Percentiles rank a stretch among this genome's conserved stretches.
Evolutionary conservation across 64 coral and sea anemone species (phyloP).

Genomic region (Montipora sp.): DNA sequence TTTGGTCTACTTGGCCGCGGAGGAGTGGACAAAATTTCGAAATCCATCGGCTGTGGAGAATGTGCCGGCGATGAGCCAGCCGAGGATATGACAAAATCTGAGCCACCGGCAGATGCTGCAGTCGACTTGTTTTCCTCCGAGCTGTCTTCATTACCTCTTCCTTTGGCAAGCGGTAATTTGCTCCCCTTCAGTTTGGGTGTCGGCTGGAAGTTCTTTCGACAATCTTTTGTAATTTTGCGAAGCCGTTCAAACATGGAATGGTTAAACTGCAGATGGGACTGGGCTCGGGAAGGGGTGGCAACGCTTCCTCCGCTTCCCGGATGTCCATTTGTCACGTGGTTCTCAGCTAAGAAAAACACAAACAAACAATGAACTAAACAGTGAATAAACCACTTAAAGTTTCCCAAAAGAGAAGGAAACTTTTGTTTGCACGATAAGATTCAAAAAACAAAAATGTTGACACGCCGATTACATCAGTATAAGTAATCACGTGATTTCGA

Average conservation of each 20-base stretch:
- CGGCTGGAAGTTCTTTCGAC: constrained; percentile 46
- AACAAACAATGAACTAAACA: not conserved
- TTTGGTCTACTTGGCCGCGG: constrained; percentile 26
- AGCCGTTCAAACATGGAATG: constrained; percentile 58
- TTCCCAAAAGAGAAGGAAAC: too few relatives aligned
- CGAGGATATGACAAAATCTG: constrained; percentile 90
- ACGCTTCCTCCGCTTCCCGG: not conserved
- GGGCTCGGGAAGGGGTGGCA: constrained; percentile 1
- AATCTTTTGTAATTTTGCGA: constrained; percentile 76
- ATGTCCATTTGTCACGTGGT: constrained; percentile 15
- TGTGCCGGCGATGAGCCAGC: constrained; percentile 89
- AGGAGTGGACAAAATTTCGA: constrained; percentile 74
- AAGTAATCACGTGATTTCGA: too few relatives aligned
- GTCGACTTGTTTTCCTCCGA: not conserved
- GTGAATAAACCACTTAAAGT: too few relatives aligned
- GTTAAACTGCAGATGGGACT: constrained; percentile 48
- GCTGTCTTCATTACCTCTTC: constrained; percentile 1
- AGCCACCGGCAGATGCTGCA: not conserved
- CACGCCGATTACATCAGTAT: too few relatives aligned
- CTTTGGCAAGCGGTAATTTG: not conserved
- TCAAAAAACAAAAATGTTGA: too few relatives aligned
- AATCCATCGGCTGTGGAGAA: constrained; percentile 85
- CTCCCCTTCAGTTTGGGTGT: constrained; percentile 28
- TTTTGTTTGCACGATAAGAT: too few relatives aligned
- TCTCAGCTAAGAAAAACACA: not conserved